These are phyloP conservation scores for Theristicus caerulescens DNA, from an alignment of 2,113 vertebrate genomes.

Conservation along the genomic window DNA sequence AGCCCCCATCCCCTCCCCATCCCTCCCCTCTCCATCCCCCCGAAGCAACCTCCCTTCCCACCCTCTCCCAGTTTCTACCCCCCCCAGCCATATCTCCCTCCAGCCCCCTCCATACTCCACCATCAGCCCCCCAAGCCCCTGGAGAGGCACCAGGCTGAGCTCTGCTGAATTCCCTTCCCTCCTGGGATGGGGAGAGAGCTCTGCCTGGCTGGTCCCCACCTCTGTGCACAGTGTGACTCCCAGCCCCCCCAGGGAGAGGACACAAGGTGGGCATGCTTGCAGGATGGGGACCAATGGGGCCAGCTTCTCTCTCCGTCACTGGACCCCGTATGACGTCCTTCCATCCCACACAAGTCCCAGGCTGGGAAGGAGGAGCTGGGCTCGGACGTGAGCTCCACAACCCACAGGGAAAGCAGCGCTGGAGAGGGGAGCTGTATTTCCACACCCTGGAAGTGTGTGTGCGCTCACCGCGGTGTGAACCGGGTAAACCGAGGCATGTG, in stretches of 20 bases:
- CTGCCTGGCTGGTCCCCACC: background rate
- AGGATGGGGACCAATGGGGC: background rate
- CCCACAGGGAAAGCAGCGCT: background rate
- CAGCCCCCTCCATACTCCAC: background rate
- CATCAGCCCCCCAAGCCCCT: background rate
- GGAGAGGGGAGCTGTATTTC: background rate
- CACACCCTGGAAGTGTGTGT: background rate
- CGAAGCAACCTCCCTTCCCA: background rate
- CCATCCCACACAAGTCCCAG: background rate
- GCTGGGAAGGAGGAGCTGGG: background rate
- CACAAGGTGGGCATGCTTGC: background rate
- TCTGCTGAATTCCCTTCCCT: background rate
- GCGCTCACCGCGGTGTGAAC: background rate
- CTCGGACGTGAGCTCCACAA: background rate
- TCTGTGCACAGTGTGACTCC: accelerated
- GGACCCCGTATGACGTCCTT: background rate
- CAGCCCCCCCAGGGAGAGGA: background rate
- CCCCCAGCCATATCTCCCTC: accelerated
- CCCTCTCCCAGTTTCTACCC: accelerated
- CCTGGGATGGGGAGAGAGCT: background rate
- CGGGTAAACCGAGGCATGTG: accelerated
- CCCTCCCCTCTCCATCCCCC: background rate
- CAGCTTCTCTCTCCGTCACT: background rate
- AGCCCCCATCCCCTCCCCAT: background rate
- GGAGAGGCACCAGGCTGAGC: background rate